phyloP scores from a whole-genome alignment of 2,113 vertebrate genomes.

The Anhinga rufa region DNA sequence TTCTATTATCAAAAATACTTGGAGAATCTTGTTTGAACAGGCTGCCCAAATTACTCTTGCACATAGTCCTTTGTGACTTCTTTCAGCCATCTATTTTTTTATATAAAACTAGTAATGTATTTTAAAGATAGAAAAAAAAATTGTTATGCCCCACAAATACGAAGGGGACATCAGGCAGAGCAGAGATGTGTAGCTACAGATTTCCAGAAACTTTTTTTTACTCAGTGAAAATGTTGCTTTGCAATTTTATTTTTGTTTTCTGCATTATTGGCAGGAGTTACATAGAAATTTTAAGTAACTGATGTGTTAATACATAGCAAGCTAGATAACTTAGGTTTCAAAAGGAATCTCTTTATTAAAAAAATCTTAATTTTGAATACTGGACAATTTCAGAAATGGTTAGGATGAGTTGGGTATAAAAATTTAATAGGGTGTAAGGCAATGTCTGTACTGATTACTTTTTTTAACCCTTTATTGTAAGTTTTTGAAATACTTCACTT shows the following conservation, averaged over 20 bases:
- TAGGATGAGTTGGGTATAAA: neutral
- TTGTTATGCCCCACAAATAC: neutral
- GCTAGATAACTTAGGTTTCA: neutral
- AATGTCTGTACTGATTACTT: neutral
- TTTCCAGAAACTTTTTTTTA: neutral
- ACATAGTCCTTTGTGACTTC: neutral
- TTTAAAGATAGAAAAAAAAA: neutral
- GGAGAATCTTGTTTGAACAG: neutral
- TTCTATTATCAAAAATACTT: neutral
- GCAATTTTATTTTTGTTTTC: neutral
- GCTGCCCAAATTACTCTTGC: neutral
- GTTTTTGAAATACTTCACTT: neutral
- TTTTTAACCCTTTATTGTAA: conserved; percentile 62
- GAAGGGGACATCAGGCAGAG: neutral
- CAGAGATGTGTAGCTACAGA: neutral
- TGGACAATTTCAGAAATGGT: neutral
- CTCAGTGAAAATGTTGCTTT: neutral
- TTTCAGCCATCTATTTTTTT: neutral
- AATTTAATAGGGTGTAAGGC: neutral
- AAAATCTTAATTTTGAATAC: neutral
- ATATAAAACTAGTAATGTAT: neutral
- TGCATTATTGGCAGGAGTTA: neutral
- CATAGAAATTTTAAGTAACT: neutral
- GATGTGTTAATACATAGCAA: neutral
- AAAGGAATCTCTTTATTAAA: neutral